phyloP scores from a whole-genome alignment of 2,113 vertebrate species.

The Forbesichthys papilliferus region DNA sequence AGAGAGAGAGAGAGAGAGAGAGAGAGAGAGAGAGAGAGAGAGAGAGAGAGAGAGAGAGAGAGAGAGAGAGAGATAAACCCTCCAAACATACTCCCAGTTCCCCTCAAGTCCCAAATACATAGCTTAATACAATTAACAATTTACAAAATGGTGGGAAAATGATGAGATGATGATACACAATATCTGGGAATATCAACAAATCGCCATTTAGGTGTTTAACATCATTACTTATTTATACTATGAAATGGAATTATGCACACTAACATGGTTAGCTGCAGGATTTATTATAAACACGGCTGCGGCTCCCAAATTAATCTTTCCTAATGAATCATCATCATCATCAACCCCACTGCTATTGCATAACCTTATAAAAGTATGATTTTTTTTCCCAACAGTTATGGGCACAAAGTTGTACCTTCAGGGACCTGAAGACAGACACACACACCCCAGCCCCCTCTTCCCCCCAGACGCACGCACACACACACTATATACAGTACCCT shows the following conservation, averaged over 20 bases:
- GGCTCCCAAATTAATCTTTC: background rate
- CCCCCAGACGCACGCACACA: no score
- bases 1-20: no score
- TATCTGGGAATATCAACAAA: no score
- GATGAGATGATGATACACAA: no score
- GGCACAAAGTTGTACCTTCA: background rate
- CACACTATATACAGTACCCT: no score
- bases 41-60: no score
- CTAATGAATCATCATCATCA: background rate
- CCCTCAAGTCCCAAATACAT: background rate
- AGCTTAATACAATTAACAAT: conserved; percentile 6
- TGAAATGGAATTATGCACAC: background rate
- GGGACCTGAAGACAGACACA: background rate
- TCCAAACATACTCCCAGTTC: background rate
- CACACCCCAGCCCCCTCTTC: no score
- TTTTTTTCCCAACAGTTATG: no score
- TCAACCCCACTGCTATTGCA: background rate
- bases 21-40: no score
- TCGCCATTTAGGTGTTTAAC: conserved; percentile 6
- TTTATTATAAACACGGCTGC: background rate
- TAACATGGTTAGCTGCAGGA: background rate
- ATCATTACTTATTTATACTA: background rate
- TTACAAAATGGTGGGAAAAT: background rate
- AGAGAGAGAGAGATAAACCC: background rate
- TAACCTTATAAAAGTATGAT: background rate